These are phyloP conservation scores for Microtus pennsylvanicus DNA, from an alignment of 2,113 vertebrate genomes.

Conservation along the genomic window DNA sequence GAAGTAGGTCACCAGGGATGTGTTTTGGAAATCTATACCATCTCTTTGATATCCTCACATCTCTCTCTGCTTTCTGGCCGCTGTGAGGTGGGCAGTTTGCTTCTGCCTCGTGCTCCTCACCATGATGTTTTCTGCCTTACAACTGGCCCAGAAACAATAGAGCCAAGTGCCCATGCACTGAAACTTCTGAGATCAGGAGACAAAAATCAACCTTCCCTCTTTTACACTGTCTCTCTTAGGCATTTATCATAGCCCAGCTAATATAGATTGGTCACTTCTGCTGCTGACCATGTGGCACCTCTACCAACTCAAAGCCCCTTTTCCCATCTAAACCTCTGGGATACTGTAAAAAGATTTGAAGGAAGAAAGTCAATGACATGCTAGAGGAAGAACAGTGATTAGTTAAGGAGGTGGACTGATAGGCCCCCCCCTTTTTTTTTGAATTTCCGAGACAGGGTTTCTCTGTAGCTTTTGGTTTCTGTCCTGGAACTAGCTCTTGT, in stretches of 20 bases:
- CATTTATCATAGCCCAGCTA: too few species aligned
- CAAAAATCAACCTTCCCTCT: neutral
- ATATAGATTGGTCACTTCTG: rapidly evolving
- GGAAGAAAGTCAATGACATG: neutral
- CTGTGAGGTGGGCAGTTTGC: neutral
- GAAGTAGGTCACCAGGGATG: neutral
- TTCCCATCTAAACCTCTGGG: neutral
- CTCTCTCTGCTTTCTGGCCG: neutral
- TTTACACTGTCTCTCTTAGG: neutral
- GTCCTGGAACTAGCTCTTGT: too few species aligned
- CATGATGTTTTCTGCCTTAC: neutral
- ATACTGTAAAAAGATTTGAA: neutral
- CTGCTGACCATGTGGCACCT: neutral
- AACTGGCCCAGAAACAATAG: neutral
- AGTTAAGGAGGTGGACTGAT: neutral
- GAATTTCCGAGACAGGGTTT: too few species aligned
- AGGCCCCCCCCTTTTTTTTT: neutral
- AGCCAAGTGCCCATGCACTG: neutral
- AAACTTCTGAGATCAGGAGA: neutral
- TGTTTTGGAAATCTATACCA: neutral
- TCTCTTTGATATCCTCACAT: neutral
- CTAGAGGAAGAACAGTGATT: neutral
- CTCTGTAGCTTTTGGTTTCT: too few species aligned
- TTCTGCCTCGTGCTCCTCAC: neutral
- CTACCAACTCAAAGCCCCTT: neutral